Percentiles rank a stretch among this genome's conserved stretches.
Conservation (phyloP, 2,113 vertebrate species). For the Oophaga pumilio region DNA sequence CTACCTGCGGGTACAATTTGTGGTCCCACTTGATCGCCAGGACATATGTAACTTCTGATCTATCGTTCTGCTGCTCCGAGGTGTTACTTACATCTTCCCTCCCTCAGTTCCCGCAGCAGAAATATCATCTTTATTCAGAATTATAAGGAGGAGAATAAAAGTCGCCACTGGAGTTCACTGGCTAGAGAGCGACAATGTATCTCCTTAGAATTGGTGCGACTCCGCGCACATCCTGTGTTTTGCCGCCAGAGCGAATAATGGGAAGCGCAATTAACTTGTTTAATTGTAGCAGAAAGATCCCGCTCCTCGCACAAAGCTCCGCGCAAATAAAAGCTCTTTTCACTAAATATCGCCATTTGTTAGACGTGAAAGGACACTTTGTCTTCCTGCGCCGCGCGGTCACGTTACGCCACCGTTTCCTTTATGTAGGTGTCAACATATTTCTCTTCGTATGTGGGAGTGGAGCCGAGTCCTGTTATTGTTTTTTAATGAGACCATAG, state of each 20-base stretch:
- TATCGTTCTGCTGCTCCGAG: neutral
- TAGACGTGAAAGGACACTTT: slow-evolving; percentile 14
- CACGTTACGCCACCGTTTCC: neutral
- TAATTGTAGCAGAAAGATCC: slow-evolving; percentile 16
- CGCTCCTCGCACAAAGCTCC: neutral
- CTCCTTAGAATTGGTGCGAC: neutral
- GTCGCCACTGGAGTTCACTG: neutral
- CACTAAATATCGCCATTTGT: neutral
- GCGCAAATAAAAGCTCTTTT: slow-evolving; percentile 9
- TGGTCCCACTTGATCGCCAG: neutral
- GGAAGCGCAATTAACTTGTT: slow-evolving; percentile 29
- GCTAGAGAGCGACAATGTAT: neutral
- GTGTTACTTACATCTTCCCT: neutral
- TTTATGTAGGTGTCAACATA: neutral
- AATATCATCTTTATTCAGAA: neutral
- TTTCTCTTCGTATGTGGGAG: slow-evolving; percentile 6
- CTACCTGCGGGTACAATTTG: neutral
- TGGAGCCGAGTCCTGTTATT: slow-evolving; percentile 5
- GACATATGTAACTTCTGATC: neutral
- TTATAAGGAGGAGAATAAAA: neutral
- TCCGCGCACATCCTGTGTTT: neutral
- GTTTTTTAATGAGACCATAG: slow-evolving; percentile 43
- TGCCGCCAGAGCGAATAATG: neutral
- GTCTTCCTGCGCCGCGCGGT: neutral
- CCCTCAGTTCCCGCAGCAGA: neutral